Base-by-base conservation (phyloP, 2,888 invertebrate genomes). In the Tiphia femorata region DNA sequence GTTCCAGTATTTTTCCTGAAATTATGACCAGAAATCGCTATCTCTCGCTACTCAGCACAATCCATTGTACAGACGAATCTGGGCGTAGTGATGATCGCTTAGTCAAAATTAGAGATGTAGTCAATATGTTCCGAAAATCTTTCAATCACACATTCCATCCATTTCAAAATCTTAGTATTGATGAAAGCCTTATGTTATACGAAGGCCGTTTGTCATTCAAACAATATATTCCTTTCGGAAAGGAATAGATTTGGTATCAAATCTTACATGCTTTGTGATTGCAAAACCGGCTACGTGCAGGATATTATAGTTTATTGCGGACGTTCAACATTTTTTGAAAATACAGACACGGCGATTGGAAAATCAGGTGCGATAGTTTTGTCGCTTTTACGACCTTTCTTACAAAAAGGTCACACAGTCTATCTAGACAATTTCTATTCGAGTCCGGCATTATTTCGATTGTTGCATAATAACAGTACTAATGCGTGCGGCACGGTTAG, bases 281-380 rank as follows among this genome's bases (percentile, higher is more conserved):
- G 37, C n/a, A 10, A 55, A 37, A 37, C 29, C 1, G 43, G 49
- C 4, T 55, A 25, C 20, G 3, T 49, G 2, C 38, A 21, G 14
- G 21, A 55, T 42, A n/a, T 55, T 2, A 41, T 55, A n/a, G 14
- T 49, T n/a, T 55, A 55, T 55, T 19, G 8, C 17, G 43, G 5
- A 2, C 4, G 17, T 20, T 10, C 1, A 7, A 54, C 23, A 5
- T 8, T 5, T 8, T 2, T 54, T 8, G 2, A 16, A n/a, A 5
- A 1, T 2, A 16, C 38, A 42, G 6, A 38, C 8, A 14, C 25
- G 42, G 10, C 17, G 16, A 42, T 48, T 20, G 47, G 37, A 2
- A 54, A 54, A 17, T 42, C 48, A 6, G 48, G 25, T 1, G 23
- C 7, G 2, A 35, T 41, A 17, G 54, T 49, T 7, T 35, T 54